Evolutionary conservation across 2,113 vertebrate species (phyloP), one percentile per base, ranked within the genome.

Genomic region (Oncorhynchus mykiss): DNA sequence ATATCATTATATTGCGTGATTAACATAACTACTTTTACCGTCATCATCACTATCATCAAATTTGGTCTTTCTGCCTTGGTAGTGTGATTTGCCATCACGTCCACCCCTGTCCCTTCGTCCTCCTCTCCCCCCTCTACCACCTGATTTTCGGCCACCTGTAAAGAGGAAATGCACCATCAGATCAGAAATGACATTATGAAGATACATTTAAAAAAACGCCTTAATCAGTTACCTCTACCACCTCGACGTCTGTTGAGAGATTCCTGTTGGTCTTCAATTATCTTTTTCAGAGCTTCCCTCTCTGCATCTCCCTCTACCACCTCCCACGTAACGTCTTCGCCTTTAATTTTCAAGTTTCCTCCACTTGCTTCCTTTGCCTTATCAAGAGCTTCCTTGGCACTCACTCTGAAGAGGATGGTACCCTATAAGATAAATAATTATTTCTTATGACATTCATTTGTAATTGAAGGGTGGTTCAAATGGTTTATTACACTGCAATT

Each of bases 201-300:
- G n/a, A 22, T 3, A 20, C 0, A 80, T 13, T 1, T 0, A 1
- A 39, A 39, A 9, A 45, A 45, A 3, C 2, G 9, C 2, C 9
- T 45, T 3, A 2, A 16, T 4, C 14, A 18, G 25, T 77, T 79
- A 97, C 97, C 96, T 97, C 93, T 95, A 89, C 93, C 39, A 45
- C 39, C 90, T 91, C 91, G 96, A 86, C 90, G 90, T 86, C 39
- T 68, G 29, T 89, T 98, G 68, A 94, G 80, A 0, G 95, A 92
- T 81, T 98, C 96, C 82, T 99, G 96, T 75, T 99, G 97, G 77
- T 95, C 94, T 67, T 98, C 96, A 14, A 99, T 79, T 29, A 99
- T 96, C 91, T 96, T 98, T 91, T 97, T 98, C 79, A 99, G 80
- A n/a, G 90, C 92, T 60, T 94, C 93, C 84, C 94, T 96, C 88